Percentiles rank a stretch among this genome's conserved stretches.
These are phyloP conservation scores for Xenentodon cancila DNA, from an alignment of 2,797 vertebrate species.

Conservation along the genomic window DNA sequence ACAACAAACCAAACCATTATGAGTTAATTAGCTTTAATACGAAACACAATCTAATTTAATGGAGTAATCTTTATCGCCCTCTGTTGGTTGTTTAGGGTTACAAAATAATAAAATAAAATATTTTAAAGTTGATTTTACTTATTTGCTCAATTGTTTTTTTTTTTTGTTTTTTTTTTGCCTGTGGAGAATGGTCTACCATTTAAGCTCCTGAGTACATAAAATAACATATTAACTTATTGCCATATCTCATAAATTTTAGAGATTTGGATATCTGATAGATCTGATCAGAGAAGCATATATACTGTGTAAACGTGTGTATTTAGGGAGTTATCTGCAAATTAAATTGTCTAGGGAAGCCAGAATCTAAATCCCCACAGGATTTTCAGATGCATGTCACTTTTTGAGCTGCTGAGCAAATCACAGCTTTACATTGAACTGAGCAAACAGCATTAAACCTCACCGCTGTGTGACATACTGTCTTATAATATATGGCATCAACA, in stretches of 20 bases:
- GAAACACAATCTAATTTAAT: background rate
- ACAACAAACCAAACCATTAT: background rate
- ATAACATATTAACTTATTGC: no score
- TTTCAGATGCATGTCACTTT: background rate
- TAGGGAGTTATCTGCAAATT: no score
- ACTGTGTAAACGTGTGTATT: no score
- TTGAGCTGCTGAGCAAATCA: background rate
- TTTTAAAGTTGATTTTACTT: no score
- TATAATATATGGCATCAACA: slow-evolving; percentile 17
- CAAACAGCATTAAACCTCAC: slow-evolving; percentile 22
- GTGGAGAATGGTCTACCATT: no score
- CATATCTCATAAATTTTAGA: no score
- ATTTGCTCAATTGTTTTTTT: no score
- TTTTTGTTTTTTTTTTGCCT: no score
- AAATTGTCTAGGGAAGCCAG: background rate
- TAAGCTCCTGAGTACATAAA: no score
- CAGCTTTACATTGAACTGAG: slow-evolving; percentile 2
- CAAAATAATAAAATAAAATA: background rate
- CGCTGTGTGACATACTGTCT: slow-evolving; percentile 5
- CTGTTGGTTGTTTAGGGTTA: slow-evolving; percentile 43
- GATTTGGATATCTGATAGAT: no score
- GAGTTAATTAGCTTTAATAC: background rate
- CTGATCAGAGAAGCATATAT: no score
- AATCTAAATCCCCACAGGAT: background rate
- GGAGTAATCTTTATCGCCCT: slow-evolving; percentile 52